Evolutionary conservation across 1,140 invertebrate species (phyloP).

Genomic region (Diabrotica virgifera): DNA sequence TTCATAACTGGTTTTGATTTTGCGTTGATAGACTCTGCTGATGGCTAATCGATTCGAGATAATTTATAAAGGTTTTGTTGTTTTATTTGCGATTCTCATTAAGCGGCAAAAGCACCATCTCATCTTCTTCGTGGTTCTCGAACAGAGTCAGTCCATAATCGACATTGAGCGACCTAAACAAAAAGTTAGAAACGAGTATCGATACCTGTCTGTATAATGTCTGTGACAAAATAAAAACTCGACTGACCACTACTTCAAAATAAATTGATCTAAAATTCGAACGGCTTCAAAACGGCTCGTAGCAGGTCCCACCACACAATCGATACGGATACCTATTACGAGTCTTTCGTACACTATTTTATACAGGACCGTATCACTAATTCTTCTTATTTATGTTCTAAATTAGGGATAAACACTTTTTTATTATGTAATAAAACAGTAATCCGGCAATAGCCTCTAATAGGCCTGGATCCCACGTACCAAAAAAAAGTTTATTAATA

Average conservation of each 20-base stretch:
- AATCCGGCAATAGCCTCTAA: too few relatives aligned
- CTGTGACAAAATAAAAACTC: conserved; percentile 23
- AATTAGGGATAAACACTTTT: too few relatives aligned
- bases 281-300: conserved; percentile 8
- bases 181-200: conserved; percentile 20
- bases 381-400: background rate
- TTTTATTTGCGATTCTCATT: conserved; percentile 47
- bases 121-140: conserved; percentile 1
- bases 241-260: conserved; percentile 18
- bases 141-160: background rate
- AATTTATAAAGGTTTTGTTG: conserved; percentile 46
- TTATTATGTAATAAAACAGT: too few relatives aligned
- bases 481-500: too few relatives aligned
- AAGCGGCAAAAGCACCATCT: conserved; percentile 20
- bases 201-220: conserved; percentile 22
- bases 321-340: background rate
- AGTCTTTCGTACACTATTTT: background rate
- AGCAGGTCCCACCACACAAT: background rate
- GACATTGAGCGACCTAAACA: background rate
- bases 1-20: conserved; percentile 47
- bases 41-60: conserved; percentile 42
- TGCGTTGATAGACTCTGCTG: conserved; percentile 43
- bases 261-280: conserved; percentile 23
- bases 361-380: background rate
- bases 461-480: too few relatives aligned